These are phyloP conservation scores for Paratilapia polleni DNA, from an alignment of 2,113 vertebrate genomes.

Conservation along the genomic window DNA sequence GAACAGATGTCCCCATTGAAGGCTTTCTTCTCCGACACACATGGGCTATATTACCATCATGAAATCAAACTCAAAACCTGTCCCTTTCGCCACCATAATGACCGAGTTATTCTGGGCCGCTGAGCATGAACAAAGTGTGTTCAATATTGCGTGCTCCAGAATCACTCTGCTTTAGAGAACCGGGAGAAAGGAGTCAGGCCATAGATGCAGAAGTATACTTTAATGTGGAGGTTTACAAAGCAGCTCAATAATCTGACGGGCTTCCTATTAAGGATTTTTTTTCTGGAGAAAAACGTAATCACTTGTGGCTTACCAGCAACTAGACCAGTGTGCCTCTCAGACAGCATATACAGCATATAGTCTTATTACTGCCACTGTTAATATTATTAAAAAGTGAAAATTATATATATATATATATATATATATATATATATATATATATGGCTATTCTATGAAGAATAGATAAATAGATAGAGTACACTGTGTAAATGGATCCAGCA, in stretches of 20 bases:
- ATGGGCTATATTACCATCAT: conserved; percentile 92
- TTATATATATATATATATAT: not conserved
- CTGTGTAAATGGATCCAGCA: conserved; percentile 12
- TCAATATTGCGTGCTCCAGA: conserved; percentile 94
- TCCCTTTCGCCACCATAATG: conserved; percentile 95
- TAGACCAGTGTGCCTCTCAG: not conserved
- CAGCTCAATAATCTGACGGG: conserved; percentile 87
- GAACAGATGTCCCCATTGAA: conserved; percentile 99
- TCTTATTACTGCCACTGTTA: not conserved
- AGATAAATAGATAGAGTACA: conserved; percentile 19
- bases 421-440: not conserved
- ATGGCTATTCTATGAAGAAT: not conserved
- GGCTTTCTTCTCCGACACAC: conserved; percentile 91
- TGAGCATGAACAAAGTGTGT: conserved; percentile 97
- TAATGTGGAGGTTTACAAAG: conserved; percentile 89
- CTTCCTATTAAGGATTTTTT: conserved; percentile 82
- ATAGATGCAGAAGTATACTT: conserved; percentile 82
- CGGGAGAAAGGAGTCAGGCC: conserved; percentile 78
- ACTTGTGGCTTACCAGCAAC: conserved; percentile 87
- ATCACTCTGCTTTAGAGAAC: conserved; percentile 83
- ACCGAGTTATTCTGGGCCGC: conserved; percentile 98
- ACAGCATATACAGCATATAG: not conserved
- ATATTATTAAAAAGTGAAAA: not conserved
- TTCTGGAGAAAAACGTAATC: conserved; percentile 82
- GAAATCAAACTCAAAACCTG: conserved; percentile 98